phyloP scores from a whole-genome alignment of 1,140 invertebrate genomes.

The Drosophila eugracilis region DNA sequence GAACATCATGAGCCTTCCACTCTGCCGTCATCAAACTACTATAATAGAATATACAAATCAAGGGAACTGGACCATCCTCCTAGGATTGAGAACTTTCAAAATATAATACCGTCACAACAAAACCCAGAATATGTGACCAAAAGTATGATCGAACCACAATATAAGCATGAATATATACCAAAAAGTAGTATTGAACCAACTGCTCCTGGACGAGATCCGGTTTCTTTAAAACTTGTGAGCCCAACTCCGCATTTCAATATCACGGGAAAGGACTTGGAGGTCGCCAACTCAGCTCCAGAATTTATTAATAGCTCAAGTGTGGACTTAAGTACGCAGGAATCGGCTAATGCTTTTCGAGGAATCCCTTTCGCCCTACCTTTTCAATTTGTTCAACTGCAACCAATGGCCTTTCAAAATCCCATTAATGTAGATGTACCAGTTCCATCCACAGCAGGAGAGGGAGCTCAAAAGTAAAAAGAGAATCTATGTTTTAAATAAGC shows the following conservation, averaged over 20 bases:
- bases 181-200: conserved; percentile 34
- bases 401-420: conserved; percentile 64
- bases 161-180: conserved; percentile 1
- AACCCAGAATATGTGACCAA: conserved; percentile 16
- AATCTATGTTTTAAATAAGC: background rate
- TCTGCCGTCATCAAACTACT: conserved; percentile 12
- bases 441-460: conserved; percentile 12
- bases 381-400: conserved; percentile 71
- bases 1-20: conserved; percentile 14
- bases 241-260: conserved; percentile 40
- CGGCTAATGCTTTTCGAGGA: conserved; percentile 41
- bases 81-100: conserved; percentile 15
- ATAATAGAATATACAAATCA: conserved; percentile 26
- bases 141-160: background rate
- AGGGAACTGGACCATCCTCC: conserved; percentile 1
- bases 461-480: conserved; percentile 7
- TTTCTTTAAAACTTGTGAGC: conserved; percentile 43
- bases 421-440: conserved; percentile 34
- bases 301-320: conserved; percentile 29
- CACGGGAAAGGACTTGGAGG: conserved; percentile 41
- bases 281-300: conserved; percentile 18
- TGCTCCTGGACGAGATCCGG: conserved; percentile 33
- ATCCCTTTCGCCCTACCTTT: conserved; percentile 62
- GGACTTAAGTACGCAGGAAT: conserved; percentile 45
- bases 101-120: background rate